phyloP scores from a whole-genome alignment of 2,113 vertebrate genomes.

The Thunnus thynnus region DNA sequence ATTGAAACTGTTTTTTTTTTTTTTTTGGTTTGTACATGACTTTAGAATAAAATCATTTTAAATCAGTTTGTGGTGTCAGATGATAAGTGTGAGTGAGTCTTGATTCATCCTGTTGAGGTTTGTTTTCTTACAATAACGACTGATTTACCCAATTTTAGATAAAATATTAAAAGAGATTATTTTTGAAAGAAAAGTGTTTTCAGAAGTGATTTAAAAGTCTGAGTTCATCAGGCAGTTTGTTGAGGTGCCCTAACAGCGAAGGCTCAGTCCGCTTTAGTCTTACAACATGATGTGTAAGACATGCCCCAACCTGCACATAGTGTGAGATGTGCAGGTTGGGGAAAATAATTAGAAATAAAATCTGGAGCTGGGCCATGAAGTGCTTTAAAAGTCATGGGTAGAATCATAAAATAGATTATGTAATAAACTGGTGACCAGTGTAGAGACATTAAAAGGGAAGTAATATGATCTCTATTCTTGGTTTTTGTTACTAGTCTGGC shows the following conservation, averaged over 20 bases:
- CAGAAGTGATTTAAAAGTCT: too few relatives aligned
- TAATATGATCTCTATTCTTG: neutral
- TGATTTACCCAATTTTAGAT: too few relatives aligned
- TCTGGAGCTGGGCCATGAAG: neutral
- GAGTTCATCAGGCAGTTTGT: too few relatives aligned
- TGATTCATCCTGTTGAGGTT: neutral
- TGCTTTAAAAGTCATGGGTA: too few relatives aligned
- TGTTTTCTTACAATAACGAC: neutral
- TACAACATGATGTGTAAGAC: too few relatives aligned
- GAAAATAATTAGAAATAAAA: neutral
- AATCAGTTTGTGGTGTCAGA: neutral
- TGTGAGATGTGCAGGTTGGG: neutral
- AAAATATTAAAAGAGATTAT: too few relatives aligned
- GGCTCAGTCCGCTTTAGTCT: too few relatives aligned
- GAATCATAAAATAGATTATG: too few relatives aligned
- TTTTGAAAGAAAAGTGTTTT: too few relatives aligned
- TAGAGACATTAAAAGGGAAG: neutral
- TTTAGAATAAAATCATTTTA: neutral
- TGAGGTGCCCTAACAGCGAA: too few relatives aligned
- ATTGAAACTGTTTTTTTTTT: neutral
- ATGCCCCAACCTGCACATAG: too few relatives aligned
- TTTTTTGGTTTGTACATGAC: neutral
- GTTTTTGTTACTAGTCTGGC: neutral
- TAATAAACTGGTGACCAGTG: too few relatives aligned
- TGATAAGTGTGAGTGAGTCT: neutral